Evolutionary conservation across 2,113 vertebrate genomes (phyloP), one percentile per base, ranked within the genome.

Genomic region (Sylvia atricapilla): DNA sequence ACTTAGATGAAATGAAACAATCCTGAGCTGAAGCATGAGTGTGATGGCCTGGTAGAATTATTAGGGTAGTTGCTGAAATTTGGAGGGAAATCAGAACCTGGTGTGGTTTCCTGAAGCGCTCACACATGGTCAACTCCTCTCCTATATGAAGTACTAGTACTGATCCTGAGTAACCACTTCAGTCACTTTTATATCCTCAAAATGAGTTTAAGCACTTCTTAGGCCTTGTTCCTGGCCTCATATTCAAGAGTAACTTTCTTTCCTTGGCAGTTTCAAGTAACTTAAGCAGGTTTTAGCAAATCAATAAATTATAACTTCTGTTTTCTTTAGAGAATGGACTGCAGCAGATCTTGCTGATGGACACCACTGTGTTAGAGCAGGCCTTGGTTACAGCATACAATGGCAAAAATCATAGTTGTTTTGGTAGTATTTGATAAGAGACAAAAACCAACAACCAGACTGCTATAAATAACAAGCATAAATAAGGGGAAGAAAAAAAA

Each of bases 21-120:
- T 66, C 33, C n/a, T 43, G 50, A 94, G 21, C 19, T 41, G 31
- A 58, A 73, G 52, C 8, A 37, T 11, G 15, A 60, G 33, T 96
- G 56, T 0, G 2, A 92, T 55, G 24, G 25, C 60, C 74, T 25
- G 16, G n/a, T 75, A 90, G 73, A 96, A 92, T 75, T 93, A 81
- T 91, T 92, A 89, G n/a, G 2, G 9, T 58, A 90, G 76, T 35
- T 96, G 83, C 17, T 95, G 92, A 97, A 90, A 95, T 84, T 14
- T 82, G 44, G 41, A 69, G 53, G 39, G 64, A 89, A 90, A 93
- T 87, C 76, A 63, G 70, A 86, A 94, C 14, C 58, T 86, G 44
- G 44, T 82, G 66, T 84, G 84, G 93, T 87, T 95, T 95, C 93
- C 94, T 89, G 91, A 93, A 91, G 58, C n/a, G n/a, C 20, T 94